Base-by-base conservation (phyloP, 2,888 invertebrate species). In the Sarcophaga subvicina region DNA sequence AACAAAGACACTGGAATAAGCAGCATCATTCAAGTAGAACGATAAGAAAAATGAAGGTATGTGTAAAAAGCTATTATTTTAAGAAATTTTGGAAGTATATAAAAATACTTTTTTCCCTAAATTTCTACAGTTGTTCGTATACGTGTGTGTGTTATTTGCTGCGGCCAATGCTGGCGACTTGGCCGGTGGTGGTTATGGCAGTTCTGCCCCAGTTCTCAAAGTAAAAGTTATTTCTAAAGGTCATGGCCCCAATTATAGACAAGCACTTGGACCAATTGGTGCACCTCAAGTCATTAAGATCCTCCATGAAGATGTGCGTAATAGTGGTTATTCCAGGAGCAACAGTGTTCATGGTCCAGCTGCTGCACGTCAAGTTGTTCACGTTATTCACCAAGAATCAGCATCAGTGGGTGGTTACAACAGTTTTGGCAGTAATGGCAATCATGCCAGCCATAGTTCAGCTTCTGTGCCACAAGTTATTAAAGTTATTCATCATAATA, bases 221-320 rank as follows among this genome's bases (percentile, higher is more conserved):
- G 20, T 84, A n/a, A 85, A 85, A 76, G 27, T 87, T 27, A 75
- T 87, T 27, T 25, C 75, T 60, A 66, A 71, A 63, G 70, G n/a
- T 20, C 20, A 63, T 64, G 75, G 60, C 17, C 27, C 70, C 3
- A 85, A 86, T 4, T 71, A 86, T 27, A 79, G 84, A 0, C 64
- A 76, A 20, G 79, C 83, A 4, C 81, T 82, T 3, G 84, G 87
- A 27, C 70, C 75, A 3, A 87, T 4, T 87, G 88, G 20, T 17
- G 76, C 88, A 6, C 88, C 90, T 1, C 91, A 91, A 45, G 89
- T 91, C 17, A 89, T 91, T 62, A 91, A 91, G 49, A 88, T 90
- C 1, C 4, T 54, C 17, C 54, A 54, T 17, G 14, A 54, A 54
- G 54, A 54, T 14, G 54, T 37, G 10, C 64, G 64, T 67, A 78